Evolutionary conservation across 2,113 vertebrate genomes (phyloP), one percentile per base, ranked within the genome.

Genomic region (Nothoprocta perdicaria): DNA sequence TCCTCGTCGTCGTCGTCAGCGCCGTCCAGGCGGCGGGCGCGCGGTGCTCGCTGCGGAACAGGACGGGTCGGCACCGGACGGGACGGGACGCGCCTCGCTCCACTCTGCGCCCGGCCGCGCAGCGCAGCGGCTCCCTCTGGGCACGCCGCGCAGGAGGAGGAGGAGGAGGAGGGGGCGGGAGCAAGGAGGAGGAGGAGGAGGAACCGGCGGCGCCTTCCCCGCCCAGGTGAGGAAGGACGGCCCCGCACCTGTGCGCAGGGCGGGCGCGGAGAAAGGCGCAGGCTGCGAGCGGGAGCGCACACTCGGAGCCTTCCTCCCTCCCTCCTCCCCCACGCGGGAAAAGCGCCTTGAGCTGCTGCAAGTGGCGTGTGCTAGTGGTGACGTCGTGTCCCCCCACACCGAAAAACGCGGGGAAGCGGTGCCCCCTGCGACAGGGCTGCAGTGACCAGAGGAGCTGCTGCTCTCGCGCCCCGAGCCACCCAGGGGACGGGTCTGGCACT

Each of bases 51-150:
- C 80, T 90, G 84, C 69, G 89, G 95, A 93, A 95, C 35, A 6
- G 35, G 35, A 38, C 35, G 6, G 35, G 7, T 38, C 35, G 35
- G 35, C 6, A 29, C 33, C 72, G 48, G 48, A 48, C 69, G 87
- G 95, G 95, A 96, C 84, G 61, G 81, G 74, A 72, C 61, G 57
- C 66, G 57, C 58, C 91, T 24, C 58, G 67, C 88, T 68, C 13
- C 62, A 31, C 92, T 78, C 72, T 76, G 72, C 9, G 10, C 72
- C 63, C 21, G 19, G 16, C n/a, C 41, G 77, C 82, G 16, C 80
- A 79, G 88, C 81, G 80, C 90, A 80, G 93, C 75, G 84, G 93
- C 95, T 94, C 88, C 95, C 94, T 95, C 94, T 89, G 95, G 88
- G 94, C 86, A 89, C 88, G 79, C 55, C 40, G 62, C 60, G 33